phyloP scores from a whole-genome alignment of 2,888 invertebrate species.

The Morpho achilles region DNA sequence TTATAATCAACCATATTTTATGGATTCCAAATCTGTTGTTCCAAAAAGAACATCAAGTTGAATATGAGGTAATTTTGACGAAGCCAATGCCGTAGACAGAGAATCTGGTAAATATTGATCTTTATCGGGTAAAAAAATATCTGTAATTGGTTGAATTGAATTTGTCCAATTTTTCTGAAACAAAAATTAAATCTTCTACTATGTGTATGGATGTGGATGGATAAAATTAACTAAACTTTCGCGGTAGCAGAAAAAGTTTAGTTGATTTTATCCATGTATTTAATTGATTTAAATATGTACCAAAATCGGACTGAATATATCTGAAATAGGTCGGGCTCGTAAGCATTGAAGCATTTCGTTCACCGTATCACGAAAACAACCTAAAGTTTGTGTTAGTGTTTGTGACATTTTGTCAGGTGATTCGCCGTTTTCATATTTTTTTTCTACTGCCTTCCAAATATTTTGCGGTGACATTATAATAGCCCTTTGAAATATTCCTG shows the following conservation, averaged over 20 bases:
- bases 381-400: conserved; percentile 76
- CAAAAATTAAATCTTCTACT: conserved; percentile 3
- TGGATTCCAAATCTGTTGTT: conserved; percentile 82
- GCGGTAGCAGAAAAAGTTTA: too few relatives aligned
- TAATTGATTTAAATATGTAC: conserved; percentile 33
- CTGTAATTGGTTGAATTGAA: conserved; percentile 81
- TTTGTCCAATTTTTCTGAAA: conserved; percentile 79
- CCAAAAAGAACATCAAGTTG: conserved; percentile 84
- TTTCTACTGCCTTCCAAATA: conserved; percentile 56
- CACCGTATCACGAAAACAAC: conserved; percentile 70
- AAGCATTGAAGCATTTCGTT: conserved; percentile 81
- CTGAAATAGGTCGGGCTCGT: conserved; percentile 77
- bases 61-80: conserved; percentile 66
- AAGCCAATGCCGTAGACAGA: conserved; percentile 74
- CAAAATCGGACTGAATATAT: conserved; percentile 74
- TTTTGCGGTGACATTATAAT: conserved; percentile 83
- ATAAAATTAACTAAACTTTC: too few relatives aligned
- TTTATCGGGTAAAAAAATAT: conserved; percentile 78
- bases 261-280: too few relatives aligned
- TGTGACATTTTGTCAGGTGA: conserved; percentile 71
- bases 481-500: conserved; percentile 82
- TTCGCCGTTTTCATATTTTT: conserved; percentile 36
- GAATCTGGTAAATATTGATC: conserved; percentile 81
- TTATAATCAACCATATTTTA: conserved; percentile 71
- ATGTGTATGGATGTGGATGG: too few relatives aligned